Conservation (phyloP, 2,797 vertebrate genomes). For the Eupleurogrammus muticus region DNA sequence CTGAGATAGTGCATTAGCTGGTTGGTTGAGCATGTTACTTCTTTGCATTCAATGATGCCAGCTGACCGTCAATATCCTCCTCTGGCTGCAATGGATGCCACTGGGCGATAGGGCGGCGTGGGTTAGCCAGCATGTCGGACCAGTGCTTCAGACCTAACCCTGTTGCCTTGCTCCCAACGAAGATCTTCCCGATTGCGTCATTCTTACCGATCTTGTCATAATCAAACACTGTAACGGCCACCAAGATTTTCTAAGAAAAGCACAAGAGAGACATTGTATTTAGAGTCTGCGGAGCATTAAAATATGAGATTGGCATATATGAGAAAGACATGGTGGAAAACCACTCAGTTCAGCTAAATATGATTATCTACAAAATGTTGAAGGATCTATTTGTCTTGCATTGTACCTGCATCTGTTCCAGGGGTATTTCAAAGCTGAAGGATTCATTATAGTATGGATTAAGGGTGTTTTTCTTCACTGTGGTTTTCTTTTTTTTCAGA, state of each 20-base stretch:
- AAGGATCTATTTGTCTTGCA: conserved; percentile 6
- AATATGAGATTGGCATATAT: background rate
- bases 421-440: conserved; percentile 99
- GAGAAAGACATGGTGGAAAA: background rate
- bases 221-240: conserved; percentile 97
- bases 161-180: conserved; percentile 91
- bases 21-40: conserved; percentile 85
- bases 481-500: conserved; percentile 99
- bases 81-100: conserved; percentile 97
- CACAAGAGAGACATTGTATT: conserved; percentile 21
- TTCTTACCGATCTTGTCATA: conserved; percentile 99
- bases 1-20: conserved; percentile 76
- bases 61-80: conserved; percentile 92
- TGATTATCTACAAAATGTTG: background rate
- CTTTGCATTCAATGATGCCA: conserved; percentile 90
- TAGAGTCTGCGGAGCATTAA: background rate
- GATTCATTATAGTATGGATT: conserved; percentile 99
- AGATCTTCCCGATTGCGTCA: conserved; percentile 98
- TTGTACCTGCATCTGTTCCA: conserved; percentile 97
- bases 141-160: conserved; percentile 96
- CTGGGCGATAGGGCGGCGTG: conserved; percentile 96
- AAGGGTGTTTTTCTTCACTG: conserved; percentile 98
- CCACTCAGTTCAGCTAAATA: background rate
- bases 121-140: conserved; percentile 98
- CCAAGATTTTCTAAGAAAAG: conserved; percentile 92